A percentile compares a stretch with the other conserved stretches of the same genome.
Conservation (phyloP, 2,888 invertebrate species). For the Netelia virgata region DNA sequence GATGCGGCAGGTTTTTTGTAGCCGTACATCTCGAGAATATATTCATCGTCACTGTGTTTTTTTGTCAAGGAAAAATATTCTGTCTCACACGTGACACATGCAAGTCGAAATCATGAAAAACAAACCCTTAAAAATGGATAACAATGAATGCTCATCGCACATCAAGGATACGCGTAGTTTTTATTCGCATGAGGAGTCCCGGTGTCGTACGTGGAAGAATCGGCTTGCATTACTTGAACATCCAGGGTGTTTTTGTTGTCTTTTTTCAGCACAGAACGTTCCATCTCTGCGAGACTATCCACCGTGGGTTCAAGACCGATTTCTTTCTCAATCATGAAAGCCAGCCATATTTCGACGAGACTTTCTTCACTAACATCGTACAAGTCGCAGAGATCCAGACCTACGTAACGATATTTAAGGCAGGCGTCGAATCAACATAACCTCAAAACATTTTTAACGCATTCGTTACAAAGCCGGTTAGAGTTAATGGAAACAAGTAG, state of each 20-base stretch:
- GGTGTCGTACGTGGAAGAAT: constrained; percentile 5
- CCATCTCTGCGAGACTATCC: constrained; percentile 74
- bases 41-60: constrained; percentile 59
- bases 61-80: constrained; percentile 32
- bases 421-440: not conserved
- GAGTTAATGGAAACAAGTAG: no score
- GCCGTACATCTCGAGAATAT: constrained; percentile 78
- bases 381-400: constrained; percentile 78
- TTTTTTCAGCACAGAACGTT: constrained; percentile 69
- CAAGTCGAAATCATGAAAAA: no score
- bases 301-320: constrained; percentile 73
- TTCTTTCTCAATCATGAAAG: constrained; percentile 73
- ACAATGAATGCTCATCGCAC: constrained; percentile 31
- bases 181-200: constrained; percentile 10
- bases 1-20: constrained; percentile 66
- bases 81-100: not conserved
- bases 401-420: constrained; percentile 67
- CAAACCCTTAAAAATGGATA: constrained; percentile 31
- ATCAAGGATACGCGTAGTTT: constrained; percentile 76
- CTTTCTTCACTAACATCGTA: constrained; percentile 77
- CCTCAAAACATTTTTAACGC: not conserved
- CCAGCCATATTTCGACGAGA: constrained; percentile 81
- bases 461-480: not conserved
- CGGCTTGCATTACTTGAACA: not conserved
- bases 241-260: constrained; percentile 26